Base-by-base conservation (phyloP, 2,113 vertebrate species). In the Sprattus sprattus region DNA sequence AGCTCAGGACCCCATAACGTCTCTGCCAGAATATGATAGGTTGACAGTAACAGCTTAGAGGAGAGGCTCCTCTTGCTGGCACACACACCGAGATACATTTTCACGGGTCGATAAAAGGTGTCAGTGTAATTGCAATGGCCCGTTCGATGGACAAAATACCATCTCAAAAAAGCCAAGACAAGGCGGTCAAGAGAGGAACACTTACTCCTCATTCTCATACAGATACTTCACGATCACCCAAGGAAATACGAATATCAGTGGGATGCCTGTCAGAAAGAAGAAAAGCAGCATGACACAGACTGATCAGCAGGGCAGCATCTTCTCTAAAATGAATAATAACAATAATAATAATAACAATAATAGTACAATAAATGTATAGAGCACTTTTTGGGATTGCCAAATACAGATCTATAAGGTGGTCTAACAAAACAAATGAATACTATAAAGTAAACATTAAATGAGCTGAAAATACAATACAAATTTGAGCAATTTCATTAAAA, bases 151-250 rank as follows among this genome's bases (percentile, higher is more conserved):
- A 78, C 13, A 44, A 39, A 78, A 78, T 39, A 4, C 10, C 67
- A 13, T 39, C 28, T 32, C 39, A 9, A 11, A 39, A 28, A 28
- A 28, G 13, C n/a, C 8, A 16, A 10, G 13, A 15, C 71, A 32
- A 78, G 32, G 4, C 71, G 15, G n/a, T 25, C 10, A 67, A 28
- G 18, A 22, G 18, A 67, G 64, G n/a, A 82, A 89, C 2, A 98
- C 98, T 97, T 95, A 99, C 98, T 96, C 94, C 49, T 97, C 89
- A 84, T 99, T 99, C 93, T 99, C 98, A 0, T 97, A 97, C 13
- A 97, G 93, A 88, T 97, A 96, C 92, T 97, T 99, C 71, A 95
- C 92, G 0, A 94, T 85, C 0, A 96, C 95, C 98, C 98, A 99
- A 15, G 97, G 97, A 81, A 97, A 84, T 10, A 99, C 95, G 81